phyloP scores from a whole-genome alignment of 1,140 invertebrate genomes.

The Panonychus citri region DNA sequence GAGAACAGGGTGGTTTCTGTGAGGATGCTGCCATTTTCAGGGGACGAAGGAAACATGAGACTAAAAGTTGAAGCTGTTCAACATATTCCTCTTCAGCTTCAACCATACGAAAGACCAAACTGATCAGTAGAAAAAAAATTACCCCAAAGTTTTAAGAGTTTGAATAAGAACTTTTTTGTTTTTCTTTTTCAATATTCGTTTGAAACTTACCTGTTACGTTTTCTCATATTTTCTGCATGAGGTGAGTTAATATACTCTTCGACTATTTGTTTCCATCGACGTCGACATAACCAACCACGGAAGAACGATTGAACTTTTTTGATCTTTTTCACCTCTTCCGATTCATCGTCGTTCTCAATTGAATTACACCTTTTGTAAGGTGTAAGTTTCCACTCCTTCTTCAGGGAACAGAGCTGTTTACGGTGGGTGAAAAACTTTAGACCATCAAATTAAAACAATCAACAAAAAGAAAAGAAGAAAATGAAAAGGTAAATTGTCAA shows the following conservation, averaged over 20 bases:
- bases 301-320: slow-evolving; percentile 87
- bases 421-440: background rate
- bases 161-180: background rate
- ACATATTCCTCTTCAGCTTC: slow-evolving; percentile 76
- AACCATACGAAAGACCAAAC: slow-evolving; percentile 74
- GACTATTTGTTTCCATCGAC: slow-evolving; percentile 83
- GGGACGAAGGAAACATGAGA: slow-evolving; percentile 71
- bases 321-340: slow-evolving; percentile 48
- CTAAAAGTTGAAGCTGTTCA: slow-evolving; percentile 66
- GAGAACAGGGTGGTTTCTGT: slow-evolving; percentile 72
- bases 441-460: too few species aligned
- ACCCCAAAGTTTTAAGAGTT: background rate
- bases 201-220: slow-evolving; percentile 44
- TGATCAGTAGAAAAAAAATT: slow-evolving; percentile 17
- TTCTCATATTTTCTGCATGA: slow-evolving; percentile 78
- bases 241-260: slow-evolving; percentile 85
- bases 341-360: slow-evolving; percentile 34
- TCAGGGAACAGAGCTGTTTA: slow-evolving; percentile 47
- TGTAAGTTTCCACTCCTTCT: slow-evolving; percentile 42
- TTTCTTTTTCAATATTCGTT: background rate
- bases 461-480: too few species aligned
- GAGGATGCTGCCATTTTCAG: slow-evolving; percentile 77
- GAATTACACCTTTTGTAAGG: slow-evolving; percentile 11
- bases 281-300: slow-evolving; percentile 71
- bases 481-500: too few species aligned